These are phyloP conservation scores for Channa argus DNA, from an alignment of 2,113 vertebrate genomes.

Conservation along the genomic window DNA sequence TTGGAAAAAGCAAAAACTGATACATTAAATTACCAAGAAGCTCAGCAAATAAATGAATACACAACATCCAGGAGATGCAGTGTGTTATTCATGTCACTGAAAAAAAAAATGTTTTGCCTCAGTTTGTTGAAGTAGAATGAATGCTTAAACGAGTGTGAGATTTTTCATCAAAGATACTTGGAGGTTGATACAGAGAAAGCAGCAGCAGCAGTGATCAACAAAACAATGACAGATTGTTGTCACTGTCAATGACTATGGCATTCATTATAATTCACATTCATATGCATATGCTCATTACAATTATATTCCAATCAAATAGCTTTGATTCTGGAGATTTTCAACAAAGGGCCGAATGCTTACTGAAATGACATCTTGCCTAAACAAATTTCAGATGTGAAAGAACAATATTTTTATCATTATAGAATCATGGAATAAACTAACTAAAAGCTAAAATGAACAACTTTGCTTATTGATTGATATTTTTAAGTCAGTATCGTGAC, in stretches of 20 bases:
- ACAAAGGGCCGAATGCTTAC: conserved; percentile 27
- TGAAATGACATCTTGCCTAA: background rate
- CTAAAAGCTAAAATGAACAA: background rate
- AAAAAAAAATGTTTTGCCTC: conserved; percentile 28
- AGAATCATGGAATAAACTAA: background rate
- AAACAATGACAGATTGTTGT: conserved; percentile 51
- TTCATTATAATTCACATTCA: conserved; percentile 53
- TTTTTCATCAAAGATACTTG: conserved; percentile 20
- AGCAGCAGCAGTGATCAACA: conserved; percentile 28
- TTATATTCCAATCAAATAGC: conserved; percentile 39
- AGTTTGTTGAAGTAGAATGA: conserved; percentile 30
- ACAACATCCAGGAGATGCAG: background rate
- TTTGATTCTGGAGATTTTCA: conserved; percentile 32
- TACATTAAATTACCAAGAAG: too few relatives aligned
- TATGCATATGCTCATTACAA: conserved; percentile 40
- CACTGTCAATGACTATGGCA: conserved; percentile 28
- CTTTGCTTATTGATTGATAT: background rate
- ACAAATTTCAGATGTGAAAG: conserved; percentile 6
- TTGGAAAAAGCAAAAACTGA: background rate
- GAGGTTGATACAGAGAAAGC: conserved; percentile 15
- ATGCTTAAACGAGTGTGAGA: conserved; percentile 19
- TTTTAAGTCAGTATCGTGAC: background rate
- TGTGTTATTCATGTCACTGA: conserved; percentile 35
- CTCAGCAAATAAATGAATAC: background rate
- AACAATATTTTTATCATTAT: background rate